These are phyloP conservation scores for Petrocephalus microphthalmus DNA, from an alignment of 2,113 vertebrate species.

Conservation along the genomic window DNA sequence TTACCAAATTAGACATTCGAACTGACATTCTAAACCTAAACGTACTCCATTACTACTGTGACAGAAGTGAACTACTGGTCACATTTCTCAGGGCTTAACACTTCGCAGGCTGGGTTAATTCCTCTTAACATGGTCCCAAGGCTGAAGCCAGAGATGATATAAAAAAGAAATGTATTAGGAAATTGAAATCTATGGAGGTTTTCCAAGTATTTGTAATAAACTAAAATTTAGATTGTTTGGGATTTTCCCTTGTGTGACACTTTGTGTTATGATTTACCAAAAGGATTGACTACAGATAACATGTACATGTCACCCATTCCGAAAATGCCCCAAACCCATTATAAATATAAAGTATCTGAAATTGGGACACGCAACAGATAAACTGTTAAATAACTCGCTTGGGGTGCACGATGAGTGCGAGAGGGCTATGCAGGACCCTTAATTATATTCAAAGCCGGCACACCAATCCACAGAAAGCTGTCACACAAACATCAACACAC, in stretches of 20 bases:
- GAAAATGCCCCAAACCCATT: not conserved
- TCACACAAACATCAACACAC: constrained; percentile 71
- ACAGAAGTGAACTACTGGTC: constrained; percentile 40
- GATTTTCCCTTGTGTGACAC: constrained; percentile 47
- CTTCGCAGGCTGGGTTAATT: constrained; percentile 68
- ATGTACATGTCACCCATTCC: not conserved
- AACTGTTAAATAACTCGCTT: not conserved
- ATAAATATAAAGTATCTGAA: not conserved
- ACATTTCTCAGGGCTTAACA: constrained; percentile 50
- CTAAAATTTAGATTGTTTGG: constrained; percentile 48
- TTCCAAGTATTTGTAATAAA: constrained; percentile 58
- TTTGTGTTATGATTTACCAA: constrained; percentile 62
- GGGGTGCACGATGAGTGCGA: not conserved
- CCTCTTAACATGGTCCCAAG: constrained; percentile 30
- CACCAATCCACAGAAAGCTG: constrained; percentile 28
- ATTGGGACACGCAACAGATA: constrained; percentile 60
- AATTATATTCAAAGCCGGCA: constrained; percentile 46
- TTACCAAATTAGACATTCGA: constrained; percentile 50
- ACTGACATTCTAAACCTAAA: constrained; percentile 43
- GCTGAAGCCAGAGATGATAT: constrained; percentile 62
- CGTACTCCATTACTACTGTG: constrained; percentile 47
- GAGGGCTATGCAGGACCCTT: not conserved
- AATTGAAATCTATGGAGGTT: constrained; percentile 53
- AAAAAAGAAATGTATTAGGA: constrained; percentile 30
- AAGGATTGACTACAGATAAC: not conserved